Base-by-base conservation (phyloP, 2,797 vertebrate genomes). In the Halcyon badia region DNA sequence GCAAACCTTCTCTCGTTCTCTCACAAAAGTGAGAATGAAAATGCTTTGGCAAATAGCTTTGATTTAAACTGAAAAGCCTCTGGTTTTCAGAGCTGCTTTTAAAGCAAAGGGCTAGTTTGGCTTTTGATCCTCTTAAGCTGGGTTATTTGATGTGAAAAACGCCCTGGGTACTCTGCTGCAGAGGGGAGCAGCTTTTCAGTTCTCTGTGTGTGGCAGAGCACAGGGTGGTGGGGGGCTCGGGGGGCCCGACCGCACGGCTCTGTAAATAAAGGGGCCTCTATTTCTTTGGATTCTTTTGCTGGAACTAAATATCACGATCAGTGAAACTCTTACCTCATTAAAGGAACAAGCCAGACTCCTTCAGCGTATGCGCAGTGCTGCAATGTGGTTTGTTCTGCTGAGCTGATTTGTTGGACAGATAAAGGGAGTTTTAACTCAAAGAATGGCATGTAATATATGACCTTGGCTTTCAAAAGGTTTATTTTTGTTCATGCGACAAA, bases 51-150 rank as follows among this genome's bases (percentile, higher is more conserved):
- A 94, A 89, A 87, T 51, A 94, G 89, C 94, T 97, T 97, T 96
- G 72, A 92, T 95, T 95, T 93, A 88, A 96, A 96, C 68, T 92
- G 94, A 92, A 96, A 93, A 95, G 77, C 88, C 73, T 89, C 81
- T 72, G 77, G 28, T 90, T 94, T 94, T 95, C 81, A 60, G 90
- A 92, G 82, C 78, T 85, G 87, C 90, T 90, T 96, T 93, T 93
- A 94, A 94, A 95, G 90, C 57, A 94, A 90, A 92, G 54, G 90
- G 76, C 72, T 86, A 94, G 69, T 96, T 97, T 96, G 94, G 57
- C 92, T 97, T 96, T 97, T 97, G 93, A 96, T 94, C 90, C 87
- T 95, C 89, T 95, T 97, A 96, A 96, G 89, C 95, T 94, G 84
- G 18, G 89, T 95, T 97, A 94, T 96, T 96, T 95, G 93, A 91